Evolutionary conservation across 2,888 invertebrate genomes (phyloP), one percentile per base, ranked within the genome.

Genomic region (Drosophila fungiperda): DNA sequence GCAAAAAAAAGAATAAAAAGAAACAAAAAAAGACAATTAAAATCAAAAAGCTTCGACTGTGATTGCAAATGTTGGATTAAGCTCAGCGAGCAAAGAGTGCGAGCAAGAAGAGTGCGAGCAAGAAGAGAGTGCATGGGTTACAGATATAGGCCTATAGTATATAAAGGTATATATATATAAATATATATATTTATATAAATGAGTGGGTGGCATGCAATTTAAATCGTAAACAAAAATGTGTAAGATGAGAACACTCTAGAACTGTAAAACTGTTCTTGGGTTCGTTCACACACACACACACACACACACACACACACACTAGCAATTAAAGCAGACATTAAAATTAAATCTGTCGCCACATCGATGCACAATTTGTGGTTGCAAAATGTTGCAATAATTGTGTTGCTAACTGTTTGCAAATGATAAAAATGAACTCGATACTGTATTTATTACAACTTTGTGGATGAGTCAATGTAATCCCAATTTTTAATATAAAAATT

Each of bases 41-140:
- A 79, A 79, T 64, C 59, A 67, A 75, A 78, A 78, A 49, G 71
- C 61, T 67, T 62, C 48, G 57, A 70, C 75, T 78, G 59, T 65
- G 78, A 78, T 78, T 78, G 71, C 50, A 64, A 67, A 71, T 78
- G 75, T 77, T 70, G 71, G 62, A 75, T 74, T 78, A 63, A 78
- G 57, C 42, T 62, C 66, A 67, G 63, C 48, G 29, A 15, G 53
- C 55, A 32, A 20, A 36, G 52, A 12, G 20, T 11, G n/a, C n/a
- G n/a, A n/a, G n/a, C n/a, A n/a, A n/a, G n/a, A n/a, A 35, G 8
- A 40, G n/a, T 20, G 7, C 8, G n/a, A 33, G 49, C 3, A 20
- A 38, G 29, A 60, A 38, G 55, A 23, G 50, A 12, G 23, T 20
- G 45, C n/a, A 12, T 32, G n/a, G 1, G n/a, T 36, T 36, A 36